These are phyloP conservation scores for Platysternon megacephalum DNA, from an alignment of 2,113 vertebrate genomes.

Conservation along the genomic window DNA sequence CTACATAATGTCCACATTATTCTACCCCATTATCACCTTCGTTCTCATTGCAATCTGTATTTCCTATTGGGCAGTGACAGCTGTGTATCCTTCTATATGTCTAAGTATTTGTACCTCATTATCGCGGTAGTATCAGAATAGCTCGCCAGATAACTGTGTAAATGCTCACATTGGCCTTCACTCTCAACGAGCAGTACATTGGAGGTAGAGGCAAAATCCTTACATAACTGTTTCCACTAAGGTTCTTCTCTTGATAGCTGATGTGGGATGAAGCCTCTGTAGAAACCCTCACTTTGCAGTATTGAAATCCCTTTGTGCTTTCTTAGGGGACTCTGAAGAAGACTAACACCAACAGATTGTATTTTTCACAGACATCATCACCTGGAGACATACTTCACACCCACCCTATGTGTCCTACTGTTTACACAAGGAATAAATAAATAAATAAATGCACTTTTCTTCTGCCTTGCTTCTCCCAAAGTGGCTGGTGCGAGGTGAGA, in stretches of 20 bases:
- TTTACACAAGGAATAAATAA: not conserved
- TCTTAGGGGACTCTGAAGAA: not conserved
- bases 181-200: not conserved
- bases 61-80: slow-evolving; percentile 91
- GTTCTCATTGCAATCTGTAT: slow-evolving; percentile 91
- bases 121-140: not conserved
- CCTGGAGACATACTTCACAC: not conserved
- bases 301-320: not conserved
- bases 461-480: not conserved
- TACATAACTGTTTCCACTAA: not conserved
- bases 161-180: not conserved
- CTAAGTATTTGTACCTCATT: not conserved
- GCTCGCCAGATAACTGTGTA: not conserved
- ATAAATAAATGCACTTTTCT: not conserved
- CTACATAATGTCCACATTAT: slow-evolving; percentile 89
- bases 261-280: not conserved
- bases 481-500: not conserved
- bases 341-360: not conserved
- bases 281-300: not conserved
- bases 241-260: not conserved
- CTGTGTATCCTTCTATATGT: slow-evolving; percentile 90
- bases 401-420: not conserved
- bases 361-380: not conserved
- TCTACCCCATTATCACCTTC: slow-evolving; percentile 95
- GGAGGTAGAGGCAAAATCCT: not conserved